Conservation (phyloP, 2,113 vertebrate species). For the Tychaedon coryphoeus region DNA sequence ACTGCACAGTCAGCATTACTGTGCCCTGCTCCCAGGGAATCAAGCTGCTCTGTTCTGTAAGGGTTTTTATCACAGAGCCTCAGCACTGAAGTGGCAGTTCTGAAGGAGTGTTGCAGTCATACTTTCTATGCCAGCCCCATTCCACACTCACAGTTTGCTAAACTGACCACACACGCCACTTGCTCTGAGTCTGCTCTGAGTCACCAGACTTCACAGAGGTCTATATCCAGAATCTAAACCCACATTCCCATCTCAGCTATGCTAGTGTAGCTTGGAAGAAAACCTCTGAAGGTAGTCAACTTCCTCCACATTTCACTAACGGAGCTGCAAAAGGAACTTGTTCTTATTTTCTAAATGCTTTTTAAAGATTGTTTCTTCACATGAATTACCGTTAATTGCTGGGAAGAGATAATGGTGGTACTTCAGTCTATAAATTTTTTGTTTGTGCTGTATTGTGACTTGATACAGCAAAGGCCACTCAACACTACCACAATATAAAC, state of each 20-base stretch:
- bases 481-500: background rate
- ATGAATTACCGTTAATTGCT: background rate
- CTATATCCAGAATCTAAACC: background rate
- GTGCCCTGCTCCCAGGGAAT: background rate
- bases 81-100: background rate
- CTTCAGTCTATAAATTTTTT: background rate
- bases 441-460: background rate
- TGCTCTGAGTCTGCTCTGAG: conserved; percentile 25
- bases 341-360: background rate
- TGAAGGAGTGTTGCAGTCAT: background rate
- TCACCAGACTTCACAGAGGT: conserved; percentile 31
- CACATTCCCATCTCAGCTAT: background rate
- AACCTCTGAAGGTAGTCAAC: background rate
- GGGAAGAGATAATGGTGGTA: background rate
- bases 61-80: background rate
- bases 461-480: background rate
- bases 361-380: background rate
- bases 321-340: background rate
- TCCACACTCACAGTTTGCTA: background rate
- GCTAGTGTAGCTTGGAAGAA: background rate
- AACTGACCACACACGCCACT: background rate
- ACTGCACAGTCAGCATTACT: background rate
- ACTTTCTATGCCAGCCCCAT: background rate
- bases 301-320: background rate
- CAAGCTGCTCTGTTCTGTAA: background rate